Percentiles rank a stretch among this genome's conserved stretches.
phyloP scores from a whole-genome alignment of 2,888 invertebrate genomes.

The Thysanoteuthis rhombus region DNA sequence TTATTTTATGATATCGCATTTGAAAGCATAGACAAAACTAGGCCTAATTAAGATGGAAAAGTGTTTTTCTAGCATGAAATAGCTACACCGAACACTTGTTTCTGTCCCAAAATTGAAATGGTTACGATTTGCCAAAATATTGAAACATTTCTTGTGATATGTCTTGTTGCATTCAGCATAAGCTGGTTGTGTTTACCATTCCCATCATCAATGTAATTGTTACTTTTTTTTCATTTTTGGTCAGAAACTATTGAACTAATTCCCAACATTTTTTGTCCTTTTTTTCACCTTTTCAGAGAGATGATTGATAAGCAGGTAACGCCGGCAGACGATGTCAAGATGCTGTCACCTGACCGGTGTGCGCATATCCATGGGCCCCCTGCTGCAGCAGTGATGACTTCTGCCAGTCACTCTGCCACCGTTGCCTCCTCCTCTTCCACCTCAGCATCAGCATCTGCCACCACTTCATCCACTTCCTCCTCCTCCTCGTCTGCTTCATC shows the following conservation, averaged over 20 bases:
- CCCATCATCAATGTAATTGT: background rate
- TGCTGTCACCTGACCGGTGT: slow-evolving; percentile 32
- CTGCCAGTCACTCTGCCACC: slow-evolving; percentile 13
- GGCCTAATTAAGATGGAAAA: too few relatives aligned
- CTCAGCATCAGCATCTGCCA: background rate
- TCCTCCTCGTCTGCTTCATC: slow-evolving; percentile 16
- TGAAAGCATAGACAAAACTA: too few relatives aligned
- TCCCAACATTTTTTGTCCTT: background rate
- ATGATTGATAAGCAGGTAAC: slow-evolving; percentile 32
- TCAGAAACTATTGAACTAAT: background rate
- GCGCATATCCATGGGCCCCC: slow-evolving; percentile 19
- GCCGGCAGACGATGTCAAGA: slow-evolving; percentile 29
- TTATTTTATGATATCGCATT: too few relatives aligned
- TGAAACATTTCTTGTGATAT: background rate
- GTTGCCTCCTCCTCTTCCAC: slow-evolving; percentile 21
- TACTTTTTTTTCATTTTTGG: background rate
- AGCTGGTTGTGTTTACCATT: too few relatives aligned
- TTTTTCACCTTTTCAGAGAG: slow-evolving; percentile 18
- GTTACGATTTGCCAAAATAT: background rate
- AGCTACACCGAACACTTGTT: too few relatives aligned
- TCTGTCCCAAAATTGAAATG: too few relatives aligned
- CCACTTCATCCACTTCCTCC: background rate
- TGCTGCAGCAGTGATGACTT: background rate
- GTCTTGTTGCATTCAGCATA: background rate
- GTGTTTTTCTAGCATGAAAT: too few relatives aligned